A percentile compares a stretch with the other conserved stretches of the same genome.
phyloP scores from a whole-genome alignment of 1,140 invertebrate genomes.

The Aphidius ervi region DNA sequence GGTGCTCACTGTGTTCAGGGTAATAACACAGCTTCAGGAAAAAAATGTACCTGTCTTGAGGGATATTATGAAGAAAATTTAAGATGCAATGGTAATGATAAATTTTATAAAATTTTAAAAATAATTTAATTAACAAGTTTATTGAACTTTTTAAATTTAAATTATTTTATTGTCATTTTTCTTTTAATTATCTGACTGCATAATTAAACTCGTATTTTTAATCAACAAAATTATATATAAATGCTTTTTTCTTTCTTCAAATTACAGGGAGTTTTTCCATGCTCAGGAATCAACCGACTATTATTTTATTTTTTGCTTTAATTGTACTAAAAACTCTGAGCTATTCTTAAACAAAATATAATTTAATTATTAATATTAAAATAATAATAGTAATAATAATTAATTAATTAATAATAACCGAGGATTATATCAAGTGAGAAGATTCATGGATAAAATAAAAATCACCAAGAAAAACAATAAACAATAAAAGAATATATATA shows the following conservation, averaged over 20 bases:
- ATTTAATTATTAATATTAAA: constrained; percentile 5
- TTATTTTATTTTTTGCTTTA: background rate
- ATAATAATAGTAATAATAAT: background rate
- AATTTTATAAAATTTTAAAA: background rate
- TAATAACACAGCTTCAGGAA: constrained; percentile 35
- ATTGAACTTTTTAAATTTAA: background rate
- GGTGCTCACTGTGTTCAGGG: constrained; percentile 44
- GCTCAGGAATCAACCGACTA: background rate
- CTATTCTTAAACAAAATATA: constrained; percentile 1
- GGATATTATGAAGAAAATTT: constrained; percentile 44
- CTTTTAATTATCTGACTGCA: background rate
- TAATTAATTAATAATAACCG: background rate
- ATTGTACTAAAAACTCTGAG: background rate
- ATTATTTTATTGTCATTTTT: constrained; percentile 6
- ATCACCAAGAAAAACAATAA: background rate
- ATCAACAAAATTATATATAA: background rate
- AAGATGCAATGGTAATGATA: constrained; percentile 43
- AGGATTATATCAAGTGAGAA: no score
- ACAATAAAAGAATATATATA: background rate
- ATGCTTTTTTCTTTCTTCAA: no score
- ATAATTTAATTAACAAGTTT: background rate
- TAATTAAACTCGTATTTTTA: constrained; percentile 2
- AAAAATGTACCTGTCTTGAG: constrained; percentile 46
- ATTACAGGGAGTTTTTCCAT: constrained; percentile 22
- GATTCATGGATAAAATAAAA: background rate